Evolutionary conservation across 2,797 vertebrate genomes (phyloP).

Genomic region (Lophius americanus): DNA sequence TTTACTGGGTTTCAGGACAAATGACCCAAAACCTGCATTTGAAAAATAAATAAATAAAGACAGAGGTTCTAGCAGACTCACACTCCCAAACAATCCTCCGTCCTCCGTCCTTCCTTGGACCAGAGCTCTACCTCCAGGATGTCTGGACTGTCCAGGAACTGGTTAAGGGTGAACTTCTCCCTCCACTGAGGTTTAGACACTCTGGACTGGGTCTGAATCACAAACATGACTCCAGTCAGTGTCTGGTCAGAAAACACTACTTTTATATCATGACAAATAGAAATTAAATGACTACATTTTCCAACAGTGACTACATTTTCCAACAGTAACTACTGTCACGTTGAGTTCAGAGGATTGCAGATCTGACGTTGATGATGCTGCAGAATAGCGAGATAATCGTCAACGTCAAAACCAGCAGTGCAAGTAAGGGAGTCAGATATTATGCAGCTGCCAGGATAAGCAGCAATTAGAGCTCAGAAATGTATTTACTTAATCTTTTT

Average conservation of each 20-base stretch:
- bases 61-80: conserved; percentile 76
- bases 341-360: conserved; percentile 32
- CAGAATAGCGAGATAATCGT: conserved; percentile 24
- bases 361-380: conserved; percentile 36
- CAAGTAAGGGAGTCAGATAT: conserved; percentile 32
- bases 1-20: neutral
- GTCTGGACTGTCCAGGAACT: conserved; percentile 86
- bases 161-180: conserved; percentile 95
- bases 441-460: conserved; percentile 39
- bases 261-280: neutral
- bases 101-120: conserved; percentile 88
- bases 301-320: neutral
- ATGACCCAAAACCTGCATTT: neutral
- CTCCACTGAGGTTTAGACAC: conserved; percentile 93
- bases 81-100: conserved; percentile 87
- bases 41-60: neutral
- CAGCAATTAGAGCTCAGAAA: neutral
- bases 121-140: conserved; percentile 91
- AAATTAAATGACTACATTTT: neutral
- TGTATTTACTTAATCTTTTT: neutral
- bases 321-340: conserved; percentile 21
- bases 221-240: neutral
- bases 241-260: neutral
- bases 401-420: conserved; percentile 5
- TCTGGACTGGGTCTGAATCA: conserved; percentile 85